Conservation (phyloP, 2,113 vertebrate species). For the Gambusia holbrooki region DNA sequence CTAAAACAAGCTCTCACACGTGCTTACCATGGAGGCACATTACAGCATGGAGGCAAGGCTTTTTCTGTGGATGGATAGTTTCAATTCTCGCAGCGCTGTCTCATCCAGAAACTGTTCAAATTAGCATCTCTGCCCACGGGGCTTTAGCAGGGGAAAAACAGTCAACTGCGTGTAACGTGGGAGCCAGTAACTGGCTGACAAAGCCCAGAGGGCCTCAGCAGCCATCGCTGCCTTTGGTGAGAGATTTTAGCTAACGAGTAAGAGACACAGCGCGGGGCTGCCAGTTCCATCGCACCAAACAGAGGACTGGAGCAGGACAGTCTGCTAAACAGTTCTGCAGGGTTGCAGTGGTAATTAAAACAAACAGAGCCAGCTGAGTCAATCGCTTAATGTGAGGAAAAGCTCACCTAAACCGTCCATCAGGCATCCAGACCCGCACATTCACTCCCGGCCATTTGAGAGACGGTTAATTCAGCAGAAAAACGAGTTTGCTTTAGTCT, state of each 20-base stretch:
- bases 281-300: slow-evolving; percentile 45
- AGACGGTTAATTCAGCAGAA: neutral
- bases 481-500: neutral
- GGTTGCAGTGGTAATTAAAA: slow-evolving; percentile 43
- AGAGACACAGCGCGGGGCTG: slow-evolving; percentile 48
- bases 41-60: slow-evolving; percentile 54
- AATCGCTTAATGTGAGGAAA: slow-evolving; percentile 50
- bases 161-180: slow-evolving; percentile 60
- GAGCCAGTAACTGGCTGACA: slow-evolving; percentile 67
- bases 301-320: slow-evolving; percentile 19
- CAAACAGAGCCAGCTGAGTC: slow-evolving; percentile 21
- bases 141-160: slow-evolving; percentile 46
- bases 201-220: slow-evolving; percentile 57
- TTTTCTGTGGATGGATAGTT: slow-evolving; percentile 53
- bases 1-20: slow-evolving; percentile 58
- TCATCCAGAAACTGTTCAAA: slow-evolving; percentile 70
- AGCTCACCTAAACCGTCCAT: slow-evolving; percentile 7
- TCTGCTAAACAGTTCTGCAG: slow-evolving; percentile 33
- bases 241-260: slow-evolving; percentile 40
- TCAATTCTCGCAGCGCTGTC: slow-evolving; percentile 65
- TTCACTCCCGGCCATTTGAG: neutral
- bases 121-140: slow-evolving; percentile 69
- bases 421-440: slow-evolving; percentile 32
- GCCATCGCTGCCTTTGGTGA: slow-evolving; percentile 53
- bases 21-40: slow-evolving; percentile 46